Evolutionary conservation across 1,140 invertebrate genomes (phyloP).

Genomic region (Zaprionus davidi): DNA sequence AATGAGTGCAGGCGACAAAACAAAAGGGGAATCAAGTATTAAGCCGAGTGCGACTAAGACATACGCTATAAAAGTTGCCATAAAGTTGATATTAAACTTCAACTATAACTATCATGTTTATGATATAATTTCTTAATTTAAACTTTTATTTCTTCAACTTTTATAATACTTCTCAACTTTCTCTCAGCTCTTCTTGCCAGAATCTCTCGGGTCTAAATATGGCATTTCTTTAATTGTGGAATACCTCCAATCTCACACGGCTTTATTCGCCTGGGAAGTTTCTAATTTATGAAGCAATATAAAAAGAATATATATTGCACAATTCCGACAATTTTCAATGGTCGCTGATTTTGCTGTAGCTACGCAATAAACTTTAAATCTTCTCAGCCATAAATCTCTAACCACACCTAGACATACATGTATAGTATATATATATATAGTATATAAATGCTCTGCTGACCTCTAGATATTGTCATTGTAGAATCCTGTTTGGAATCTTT

Average conservation of each 20-base stretch:
- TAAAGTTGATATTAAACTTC: neutral
- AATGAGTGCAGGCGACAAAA: slow-evolving; percentile 77
- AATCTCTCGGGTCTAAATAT: neutral
- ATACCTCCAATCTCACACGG: neutral
- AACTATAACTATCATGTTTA: neutral
- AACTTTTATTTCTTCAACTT: neutral
- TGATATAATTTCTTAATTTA: neutral
- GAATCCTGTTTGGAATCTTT: slow-evolving; percentile 5
- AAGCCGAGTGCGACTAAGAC: slow-evolving; percentile 27
- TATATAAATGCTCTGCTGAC: neutral
- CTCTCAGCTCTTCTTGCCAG: neutral
- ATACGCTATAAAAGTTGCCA: slow-evolving; percentile 46
- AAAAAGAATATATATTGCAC: slow-evolving; percentile 3
- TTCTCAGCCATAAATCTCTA: slow-evolving; percentile 5
- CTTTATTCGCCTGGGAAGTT: neutral
- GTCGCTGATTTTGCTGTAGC: neutral
- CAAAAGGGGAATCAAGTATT: slow-evolving; percentile 27
- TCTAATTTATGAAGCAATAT: slow-evolving; percentile 15
- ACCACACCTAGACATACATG: neutral
- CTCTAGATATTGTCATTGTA: neutral
- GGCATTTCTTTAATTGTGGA: slow-evolving; percentile 1
- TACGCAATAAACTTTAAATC: neutral
- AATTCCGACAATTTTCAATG: neutral
- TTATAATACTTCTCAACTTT: neutral
- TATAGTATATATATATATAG: neutral